A percentile compares a stretch with the other conserved stretches of the same genome.
Conservation (phyloP, 2,113 vertebrate species). For the Carlito syrichta region DNA sequence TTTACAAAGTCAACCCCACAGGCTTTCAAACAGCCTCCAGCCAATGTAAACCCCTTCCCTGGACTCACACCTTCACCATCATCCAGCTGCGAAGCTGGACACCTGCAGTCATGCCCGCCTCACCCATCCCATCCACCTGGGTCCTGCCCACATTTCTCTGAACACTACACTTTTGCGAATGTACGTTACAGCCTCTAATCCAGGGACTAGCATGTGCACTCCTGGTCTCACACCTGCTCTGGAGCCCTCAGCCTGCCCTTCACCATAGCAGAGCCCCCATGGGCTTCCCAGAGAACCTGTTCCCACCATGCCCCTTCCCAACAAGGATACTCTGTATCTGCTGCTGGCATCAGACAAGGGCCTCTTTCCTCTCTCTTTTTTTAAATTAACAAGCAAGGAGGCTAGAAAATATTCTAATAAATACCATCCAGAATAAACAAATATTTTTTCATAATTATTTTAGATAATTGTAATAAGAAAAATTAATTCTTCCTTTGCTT, state of each 20-base stretch:
- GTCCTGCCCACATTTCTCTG: not conserved
- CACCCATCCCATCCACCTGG: not conserved
- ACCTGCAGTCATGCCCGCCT: not conserved
- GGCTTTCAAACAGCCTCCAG: not conserved
- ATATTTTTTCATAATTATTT: not conserved
- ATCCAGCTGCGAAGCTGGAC: fast-evolving
- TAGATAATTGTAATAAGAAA: not conserved
- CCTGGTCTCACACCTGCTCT: not conserved
- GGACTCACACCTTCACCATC: not conserved
- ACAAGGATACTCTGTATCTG: not conserved
- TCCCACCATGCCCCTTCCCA: not conserved
- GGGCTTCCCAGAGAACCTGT: fast-evolving
- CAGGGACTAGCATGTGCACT: fast-evolving
- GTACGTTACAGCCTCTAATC: fast-evolving
- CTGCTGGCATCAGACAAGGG: not conserved
- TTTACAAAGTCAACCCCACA: not conserved
- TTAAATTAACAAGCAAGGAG: not conserved
- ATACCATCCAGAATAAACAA: not conserved
- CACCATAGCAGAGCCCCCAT: not conserved
- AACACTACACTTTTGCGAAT: not conserved
- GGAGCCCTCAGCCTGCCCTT: no score
- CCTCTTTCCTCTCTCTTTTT: not conserved
- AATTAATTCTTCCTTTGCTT: not conserved
- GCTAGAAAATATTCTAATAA: not conserved
- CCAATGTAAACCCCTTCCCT: not conserved